A percentile compares a stretch with the other conserved stretches of the same genome.
These are phyloP conservation scores for Drosophila mojavensis DNA, from an alignment of 1,140 invertebrate species.

Conservation along the genomic window DNA sequence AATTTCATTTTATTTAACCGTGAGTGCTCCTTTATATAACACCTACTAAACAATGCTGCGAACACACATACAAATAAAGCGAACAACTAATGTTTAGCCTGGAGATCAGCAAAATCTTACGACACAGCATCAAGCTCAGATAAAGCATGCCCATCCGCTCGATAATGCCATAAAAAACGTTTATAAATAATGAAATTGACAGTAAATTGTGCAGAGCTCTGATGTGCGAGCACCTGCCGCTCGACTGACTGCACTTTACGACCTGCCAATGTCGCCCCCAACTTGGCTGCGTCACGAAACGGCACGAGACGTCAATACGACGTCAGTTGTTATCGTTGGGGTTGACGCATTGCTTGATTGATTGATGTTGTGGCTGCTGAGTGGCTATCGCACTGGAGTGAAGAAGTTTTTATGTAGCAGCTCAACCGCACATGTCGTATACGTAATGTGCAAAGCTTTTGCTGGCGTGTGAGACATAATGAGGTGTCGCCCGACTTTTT, in stretches of 20 bases:
- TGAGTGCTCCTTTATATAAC: not conserved
- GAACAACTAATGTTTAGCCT: not conserved
- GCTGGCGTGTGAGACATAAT: conserved; percentile 21
- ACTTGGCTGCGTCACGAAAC: conserved; percentile 6
- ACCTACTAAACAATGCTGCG: not conserved
- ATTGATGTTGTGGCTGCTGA: conserved; percentile 46
- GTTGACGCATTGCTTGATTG: conserved; percentile 47
- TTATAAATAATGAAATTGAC: conserved; percentile 73
- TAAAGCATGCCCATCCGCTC: conserved; percentile 27
- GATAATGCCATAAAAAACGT: conserved; percentile 55
- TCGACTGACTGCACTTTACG: conserved; percentile 65
- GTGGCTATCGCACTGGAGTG: not conserved
- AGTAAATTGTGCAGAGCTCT: conserved; percentile 59
- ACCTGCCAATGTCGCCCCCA: conserved; percentile 44
- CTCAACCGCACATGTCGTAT: conserved; percentile 39
- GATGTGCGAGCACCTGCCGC: conserved; percentile 26
- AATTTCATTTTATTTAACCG: too few species aligned
- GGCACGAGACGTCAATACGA: conserved; percentile 13
- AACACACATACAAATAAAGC: too few species aligned
- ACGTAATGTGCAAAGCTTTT: conserved; percentile 42
- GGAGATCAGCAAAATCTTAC: not conserved
- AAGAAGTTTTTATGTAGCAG: not conserved
- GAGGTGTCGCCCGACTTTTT: conserved; percentile 35
- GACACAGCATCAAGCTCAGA: conserved; percentile 8
- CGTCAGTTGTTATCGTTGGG: conserved; percentile 31